A percentile compares a stretch with the other conserved stretches of the same genome.
phyloP scores from a whole-genome alignment of 1,140 invertebrate species.

The Drosophila pandora region DNA sequence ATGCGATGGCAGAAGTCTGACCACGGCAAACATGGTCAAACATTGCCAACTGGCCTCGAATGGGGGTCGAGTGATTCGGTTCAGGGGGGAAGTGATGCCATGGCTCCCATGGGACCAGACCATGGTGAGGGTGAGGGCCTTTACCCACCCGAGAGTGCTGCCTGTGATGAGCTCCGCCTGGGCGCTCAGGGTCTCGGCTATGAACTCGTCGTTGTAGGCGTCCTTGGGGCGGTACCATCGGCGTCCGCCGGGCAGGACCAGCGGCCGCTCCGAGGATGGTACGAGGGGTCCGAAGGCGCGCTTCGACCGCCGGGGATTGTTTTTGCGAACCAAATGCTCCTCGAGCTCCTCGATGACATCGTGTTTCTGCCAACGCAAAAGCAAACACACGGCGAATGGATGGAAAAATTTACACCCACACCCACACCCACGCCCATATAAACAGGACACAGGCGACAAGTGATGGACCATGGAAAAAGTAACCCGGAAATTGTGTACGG shows the following conservation, averaged over 20 bases:
- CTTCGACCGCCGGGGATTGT: slow-evolving; percentile 83
- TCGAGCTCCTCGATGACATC: slow-evolving; percentile 84
- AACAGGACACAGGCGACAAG: slow-evolving; percentile 14
- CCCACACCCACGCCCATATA: background rate
- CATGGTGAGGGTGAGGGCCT: background rate
- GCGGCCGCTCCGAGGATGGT: slow-evolving; percentile 85
- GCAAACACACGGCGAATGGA: slow-evolving; percentile 19
- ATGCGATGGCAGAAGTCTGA: slow-evolving; percentile 23
- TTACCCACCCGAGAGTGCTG: slow-evolving; percentile 88
- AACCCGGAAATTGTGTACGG: background rate
- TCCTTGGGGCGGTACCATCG: slow-evolving; percentile 90
- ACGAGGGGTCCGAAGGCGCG: slow-evolving; percentile 85
- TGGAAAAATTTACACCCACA: slow-evolving; percentile 6
- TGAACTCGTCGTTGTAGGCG: slow-evolving; percentile 91
- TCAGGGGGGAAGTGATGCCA: background rate
- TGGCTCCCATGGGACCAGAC: background rate
- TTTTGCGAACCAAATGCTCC: slow-evolving; percentile 83
- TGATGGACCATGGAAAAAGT: slow-evolving; percentile 29
- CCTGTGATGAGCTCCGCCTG: slow-evolving; percentile 91
- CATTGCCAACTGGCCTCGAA: slow-evolving; percentile 41
- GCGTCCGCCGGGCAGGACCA: slow-evolving; percentile 88
- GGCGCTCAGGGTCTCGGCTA: slow-evolving; percentile 89
- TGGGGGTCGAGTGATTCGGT: slow-evolving; percentile 39
- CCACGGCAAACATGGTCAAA: slow-evolving; percentile 53
- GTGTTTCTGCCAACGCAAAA: slow-evolving; percentile 69